Evolutionary conservation across 2,888 invertebrate genomes (phyloP), one percentile per base, ranked within the genome.

Genomic region (Chrysolina haemoptera): DNA sequence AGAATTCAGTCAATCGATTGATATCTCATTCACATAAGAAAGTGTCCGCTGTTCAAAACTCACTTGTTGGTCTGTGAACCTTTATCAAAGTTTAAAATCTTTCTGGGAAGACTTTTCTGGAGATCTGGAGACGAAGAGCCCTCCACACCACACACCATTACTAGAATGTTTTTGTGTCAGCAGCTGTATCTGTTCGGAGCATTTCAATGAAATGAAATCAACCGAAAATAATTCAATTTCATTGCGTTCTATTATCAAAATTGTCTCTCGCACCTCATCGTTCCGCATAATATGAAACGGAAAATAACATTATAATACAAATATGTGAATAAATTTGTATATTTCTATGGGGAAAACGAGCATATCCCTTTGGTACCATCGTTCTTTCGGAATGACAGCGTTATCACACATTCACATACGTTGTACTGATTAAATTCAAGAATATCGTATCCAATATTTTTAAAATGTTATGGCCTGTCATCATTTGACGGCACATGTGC

Each of bases 381-480:
- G 85, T 87, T 88, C 87, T 88, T 88, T 83, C 81, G 80, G 84
- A 86, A 86, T 87, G 87, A 87, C 87, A 87, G 85, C 84, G 82
- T 86, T 87, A 87, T 87, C 86, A 86, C 86, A 85, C 83, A 84
- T 83, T 79, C 85, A 84, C 85, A 83, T 82, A 83, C 83, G 82
- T 79, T 84, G 85, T 86, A 83, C 87, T 87, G 87, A 87, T 87
- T 87, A 87, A 87, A 87, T 86, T 87, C 85, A 82, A 83, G 81
- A 84, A 83, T 83, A 84, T 84, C 84, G 83, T 83, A 82, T 84
- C 82, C 81, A 83, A 83, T 83, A 85, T 84, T 84, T 65, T 85
- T 83, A 84, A 85, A 85, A 84, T 82, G 83, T 80, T 81, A 81
- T 80, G 80, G 82, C 81, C 77, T 79, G 80, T 82, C 75, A 79